phyloP scores from a whole-genome alignment of 2,113 vertebrate genomes.

The Progne subis region DNA sequence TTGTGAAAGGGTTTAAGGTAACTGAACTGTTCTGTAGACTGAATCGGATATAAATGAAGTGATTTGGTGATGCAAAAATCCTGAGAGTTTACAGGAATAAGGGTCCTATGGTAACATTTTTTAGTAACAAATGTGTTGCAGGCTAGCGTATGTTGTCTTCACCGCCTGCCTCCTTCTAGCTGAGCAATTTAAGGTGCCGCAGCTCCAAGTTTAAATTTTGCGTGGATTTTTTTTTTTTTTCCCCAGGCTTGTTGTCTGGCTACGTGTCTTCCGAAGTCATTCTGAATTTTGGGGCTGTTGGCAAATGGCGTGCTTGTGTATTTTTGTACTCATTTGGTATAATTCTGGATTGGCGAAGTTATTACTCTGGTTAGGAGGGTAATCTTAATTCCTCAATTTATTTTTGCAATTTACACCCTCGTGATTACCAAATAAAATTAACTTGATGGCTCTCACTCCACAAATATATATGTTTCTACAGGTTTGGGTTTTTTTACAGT shows the following conservation, averaged over 20 bases:
- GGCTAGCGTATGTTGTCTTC: not conserved
- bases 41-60: not conserved
- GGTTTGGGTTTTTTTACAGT: not conserved
- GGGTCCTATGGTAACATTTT: not conserved
- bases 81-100: not conserved
- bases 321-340: not conserved
- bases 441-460: not conserved
- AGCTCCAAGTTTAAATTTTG: not conserved
- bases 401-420: not conserved
- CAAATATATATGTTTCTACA: accelerated
- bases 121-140: not conserved
- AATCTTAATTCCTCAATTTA: not conserved
- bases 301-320: accelerated
- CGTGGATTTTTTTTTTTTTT: accelerated
- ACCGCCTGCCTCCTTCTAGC: not conserved
- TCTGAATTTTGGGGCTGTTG: not conserved
- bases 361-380: not conserved
- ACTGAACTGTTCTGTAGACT: not conserved
- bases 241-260: not conserved
- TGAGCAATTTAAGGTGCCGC: not conserved
- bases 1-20: not conserved
- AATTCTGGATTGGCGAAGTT: not conserved
- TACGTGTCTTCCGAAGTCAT: not conserved
- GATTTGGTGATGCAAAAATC: not conserved
- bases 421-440: not conserved